Conservation (phyloP, 2,113 vertebrate genomes). For the Xenopus borealis region DNA sequence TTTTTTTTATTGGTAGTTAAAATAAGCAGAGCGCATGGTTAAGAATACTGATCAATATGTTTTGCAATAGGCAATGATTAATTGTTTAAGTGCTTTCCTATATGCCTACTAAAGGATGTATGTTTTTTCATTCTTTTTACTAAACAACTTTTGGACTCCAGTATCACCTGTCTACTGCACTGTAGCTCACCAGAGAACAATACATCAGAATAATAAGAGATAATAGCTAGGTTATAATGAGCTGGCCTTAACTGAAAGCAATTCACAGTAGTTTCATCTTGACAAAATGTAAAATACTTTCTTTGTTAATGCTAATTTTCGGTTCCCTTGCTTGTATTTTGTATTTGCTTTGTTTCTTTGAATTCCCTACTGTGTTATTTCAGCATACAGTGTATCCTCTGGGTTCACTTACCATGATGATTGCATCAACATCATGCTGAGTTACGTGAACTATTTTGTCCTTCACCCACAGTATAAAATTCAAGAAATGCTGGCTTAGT, state of each 20-base stretch:
- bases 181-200: constrained; percentile 6
- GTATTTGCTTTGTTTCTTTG: too few relatives aligned
- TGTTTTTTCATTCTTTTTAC: too few relatives aligned
- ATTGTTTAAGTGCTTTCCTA: too few relatives aligned
- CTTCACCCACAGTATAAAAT: neutral
- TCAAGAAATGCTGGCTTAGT: neutral
- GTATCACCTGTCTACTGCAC: neutral
- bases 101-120: too few relatives aligned
- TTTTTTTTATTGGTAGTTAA: too few relatives aligned
- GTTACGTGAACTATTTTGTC: neutral
- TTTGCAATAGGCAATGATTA: too few relatives aligned
- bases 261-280: neutral
- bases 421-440: constrained; percentile 1
- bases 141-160: too few relatives aligned
- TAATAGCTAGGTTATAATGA: constrained; percentile 21
- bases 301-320: constrained; percentile 14
- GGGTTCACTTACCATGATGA: constrained; percentile 2
- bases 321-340: neutral
- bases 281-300: neutral
- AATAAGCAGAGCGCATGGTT: too few relatives aligned
- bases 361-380: neutral
- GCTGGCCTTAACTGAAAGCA: neutral
- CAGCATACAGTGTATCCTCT: neutral
- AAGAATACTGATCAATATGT: too few relatives aligned
- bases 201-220: constrained; percentile 1